A percentile compares a stretch with the other conserved stretches of the same genome.
Evolutionary conservation across 2,797 vertebrate species (phyloP).

Genomic region (Sitta carolinensis): DNA sequence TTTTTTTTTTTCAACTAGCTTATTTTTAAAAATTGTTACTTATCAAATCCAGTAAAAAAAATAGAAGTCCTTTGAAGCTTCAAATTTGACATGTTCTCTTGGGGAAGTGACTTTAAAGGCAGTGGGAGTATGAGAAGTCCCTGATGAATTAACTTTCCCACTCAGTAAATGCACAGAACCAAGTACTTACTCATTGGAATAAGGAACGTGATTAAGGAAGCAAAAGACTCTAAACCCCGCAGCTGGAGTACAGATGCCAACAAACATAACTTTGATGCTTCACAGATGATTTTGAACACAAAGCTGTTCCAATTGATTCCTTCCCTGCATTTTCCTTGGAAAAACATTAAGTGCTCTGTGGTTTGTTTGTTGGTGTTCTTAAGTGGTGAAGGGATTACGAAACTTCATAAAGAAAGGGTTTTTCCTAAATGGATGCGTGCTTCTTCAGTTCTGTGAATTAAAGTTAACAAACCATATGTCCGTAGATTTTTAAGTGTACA

Average conservation of each 20-base stretch:
- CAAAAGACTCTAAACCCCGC: background rate
- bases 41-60: background rate
- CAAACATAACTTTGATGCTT: slow-evolving; percentile 10
- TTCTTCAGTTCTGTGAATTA: slow-evolving; percentile 49
- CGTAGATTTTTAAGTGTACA: background rate
- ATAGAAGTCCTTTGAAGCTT: background rate
- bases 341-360: slow-evolving; percentile 9
- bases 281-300: slow-evolving; percentile 14
- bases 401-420: background rate
- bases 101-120: background rate
- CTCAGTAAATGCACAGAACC: background rate
- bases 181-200: background rate
- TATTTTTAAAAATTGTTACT: background rate
- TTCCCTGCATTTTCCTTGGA: slow-evolving; percentile 34
- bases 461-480: slow-evolving; percentile 35
- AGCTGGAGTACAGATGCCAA: slow-evolving; percentile 40
- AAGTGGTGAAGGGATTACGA: slow-evolving; percentile 22
- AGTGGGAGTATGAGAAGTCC: background rate
- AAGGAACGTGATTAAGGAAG: background rate
- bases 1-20: background rate
- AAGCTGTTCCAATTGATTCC: slow-evolving; percentile 44
- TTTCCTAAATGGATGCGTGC: background rate
- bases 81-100: background rate
- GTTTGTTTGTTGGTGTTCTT: slow-evolving; percentile 24
- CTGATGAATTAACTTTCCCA: background rate